Conservation (phyloP, 2,113 vertebrate genomes). For the Tragelaphus strepsiceros region DNA sequence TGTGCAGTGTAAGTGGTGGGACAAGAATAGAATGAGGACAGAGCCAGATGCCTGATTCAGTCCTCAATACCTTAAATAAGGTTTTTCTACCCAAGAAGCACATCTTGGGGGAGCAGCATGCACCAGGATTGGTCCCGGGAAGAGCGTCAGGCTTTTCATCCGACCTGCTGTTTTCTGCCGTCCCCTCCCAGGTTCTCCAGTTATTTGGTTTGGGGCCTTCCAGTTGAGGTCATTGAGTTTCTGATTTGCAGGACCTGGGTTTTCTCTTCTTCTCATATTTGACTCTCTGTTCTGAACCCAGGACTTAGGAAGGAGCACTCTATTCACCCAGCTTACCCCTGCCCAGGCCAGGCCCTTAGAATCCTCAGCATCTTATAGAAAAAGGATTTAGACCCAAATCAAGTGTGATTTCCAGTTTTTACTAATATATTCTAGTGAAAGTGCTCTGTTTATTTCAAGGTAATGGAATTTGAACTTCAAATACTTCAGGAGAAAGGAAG, state of each 20-base stretch:
- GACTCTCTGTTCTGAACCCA: background rate
- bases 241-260: background rate
- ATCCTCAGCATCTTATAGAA: background rate
- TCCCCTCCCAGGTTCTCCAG: background rate
- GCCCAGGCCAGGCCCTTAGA: background rate
- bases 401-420: background rate
- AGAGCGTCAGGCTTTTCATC: background rate
- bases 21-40: background rate
- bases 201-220: background rate
- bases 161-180: background rate
- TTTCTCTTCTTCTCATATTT: background rate
- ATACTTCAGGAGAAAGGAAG: background rate
- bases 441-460: background rate
- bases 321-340: background rate
- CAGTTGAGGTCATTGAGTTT: background rate
- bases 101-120: background rate
- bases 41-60: background rate
- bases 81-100: background rate
- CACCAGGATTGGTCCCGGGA: background rate
- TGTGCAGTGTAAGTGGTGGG: background rate
- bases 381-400: background rate
- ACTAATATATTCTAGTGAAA: background rate
- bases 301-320: background rate
- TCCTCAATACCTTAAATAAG: background rate
- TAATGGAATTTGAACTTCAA: background rate